Conservation (phyloP, 2,888 invertebrate species). For the Drosophila hamatofila region DNA sequence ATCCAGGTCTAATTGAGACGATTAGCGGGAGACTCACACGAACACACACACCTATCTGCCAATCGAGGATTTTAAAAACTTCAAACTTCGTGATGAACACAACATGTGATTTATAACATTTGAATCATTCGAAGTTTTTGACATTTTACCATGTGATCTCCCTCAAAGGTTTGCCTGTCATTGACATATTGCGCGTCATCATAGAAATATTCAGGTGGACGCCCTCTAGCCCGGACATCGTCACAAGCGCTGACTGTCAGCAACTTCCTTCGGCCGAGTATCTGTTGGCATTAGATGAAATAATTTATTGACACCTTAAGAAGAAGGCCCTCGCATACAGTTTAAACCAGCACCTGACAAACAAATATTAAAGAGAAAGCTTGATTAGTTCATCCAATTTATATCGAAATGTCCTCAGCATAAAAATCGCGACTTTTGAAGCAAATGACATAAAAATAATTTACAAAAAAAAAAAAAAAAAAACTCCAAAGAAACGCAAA, state of each 20-base stretch:
- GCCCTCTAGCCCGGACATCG: slow-evolving; percentile 2
- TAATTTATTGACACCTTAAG: neutral
- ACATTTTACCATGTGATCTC: slow-evolving; percentile 5
- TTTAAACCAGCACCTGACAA: too few relatives aligned
- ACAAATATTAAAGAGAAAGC: slow-evolving; percentile 21
- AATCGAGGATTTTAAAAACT: slow-evolving; percentile 1
- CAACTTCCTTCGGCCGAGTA: slow-evolving; percentile 23
- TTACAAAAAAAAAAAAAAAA: slow-evolving; percentile 19
- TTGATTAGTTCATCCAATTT: slow-evolving; percentile 61
- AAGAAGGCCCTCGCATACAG: neutral
- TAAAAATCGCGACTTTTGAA: slow-evolving; percentile 43
- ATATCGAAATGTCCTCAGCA: slow-evolving; percentile 60
- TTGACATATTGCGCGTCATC: slow-evolving; percentile 83
- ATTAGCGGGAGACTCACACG: slow-evolving; percentile 55
- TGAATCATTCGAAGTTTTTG: slow-evolving; percentile 21
- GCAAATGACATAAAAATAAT: slow-evolving; percentile 35
- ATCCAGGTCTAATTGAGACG: slow-evolving; percentile 83
- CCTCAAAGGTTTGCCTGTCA: slow-evolving; percentile 57
- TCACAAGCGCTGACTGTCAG: slow-evolving; percentile 43
- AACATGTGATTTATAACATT: slow-evolving; percentile 66
- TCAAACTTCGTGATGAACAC: slow-evolving; percentile 58
- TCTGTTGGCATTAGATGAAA: neutral
- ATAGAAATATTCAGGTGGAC: slow-evolving; percentile 77
- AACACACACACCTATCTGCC: neutral
- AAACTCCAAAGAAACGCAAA: slow-evolving; percentile 51